phyloP scores from a whole-genome alignment of 2,888 invertebrate species.

The Bugulina stolonifera region DNA sequence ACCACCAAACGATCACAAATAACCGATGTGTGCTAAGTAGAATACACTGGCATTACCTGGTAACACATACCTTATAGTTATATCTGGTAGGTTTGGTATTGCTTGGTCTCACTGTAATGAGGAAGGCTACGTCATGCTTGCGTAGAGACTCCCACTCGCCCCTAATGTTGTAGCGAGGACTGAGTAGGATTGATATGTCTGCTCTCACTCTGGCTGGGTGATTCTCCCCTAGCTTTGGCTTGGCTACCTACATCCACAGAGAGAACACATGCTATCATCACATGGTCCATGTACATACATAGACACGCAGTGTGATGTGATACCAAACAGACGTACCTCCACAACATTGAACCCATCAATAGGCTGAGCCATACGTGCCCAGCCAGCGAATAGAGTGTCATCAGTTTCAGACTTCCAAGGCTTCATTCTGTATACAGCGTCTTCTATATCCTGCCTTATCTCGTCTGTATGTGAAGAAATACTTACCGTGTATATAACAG shows the following conservation, averaged over 20 bases:
- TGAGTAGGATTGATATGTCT: constrained; percentile 86
- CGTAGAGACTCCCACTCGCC: constrained; percentile 82
- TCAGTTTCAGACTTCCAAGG: constrained; percentile 78
- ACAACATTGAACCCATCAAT: constrained; percentile 86
- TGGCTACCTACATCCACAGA: constrained; percentile 56
- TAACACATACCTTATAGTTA: constrained; percentile 32
- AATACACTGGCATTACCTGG: neutral
- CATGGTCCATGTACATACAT: too few relatives aligned
- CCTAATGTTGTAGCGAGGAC: constrained; percentile 83
- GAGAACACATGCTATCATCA: too few relatives aligned
- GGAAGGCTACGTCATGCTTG: constrained; percentile 95
- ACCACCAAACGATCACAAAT: too few relatives aligned
- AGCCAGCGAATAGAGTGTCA: constrained; percentile 85
- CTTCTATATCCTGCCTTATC: constrained; percentile 96
- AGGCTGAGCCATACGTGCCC: constrained; percentile 98
- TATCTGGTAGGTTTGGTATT: constrained; percentile 67
- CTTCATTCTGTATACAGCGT: constrained; percentile 85
- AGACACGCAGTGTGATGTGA: too few relatives aligned
- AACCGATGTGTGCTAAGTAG: too few relatives aligned
- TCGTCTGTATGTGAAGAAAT: constrained; percentile 71
- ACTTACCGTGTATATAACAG: too few relatives aligned
- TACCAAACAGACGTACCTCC: constrained; percentile 65
- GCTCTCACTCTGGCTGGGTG: constrained; percentile 91
- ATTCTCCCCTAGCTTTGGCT: constrained; percentile 70
- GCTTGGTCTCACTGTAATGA: constrained; percentile 81